A percentile compares a stretch with the other conserved stretches of the same genome.
phyloP scores from a whole-genome alignment of 2,888 invertebrate genomes.

The Clanis bilineata region DNA sequence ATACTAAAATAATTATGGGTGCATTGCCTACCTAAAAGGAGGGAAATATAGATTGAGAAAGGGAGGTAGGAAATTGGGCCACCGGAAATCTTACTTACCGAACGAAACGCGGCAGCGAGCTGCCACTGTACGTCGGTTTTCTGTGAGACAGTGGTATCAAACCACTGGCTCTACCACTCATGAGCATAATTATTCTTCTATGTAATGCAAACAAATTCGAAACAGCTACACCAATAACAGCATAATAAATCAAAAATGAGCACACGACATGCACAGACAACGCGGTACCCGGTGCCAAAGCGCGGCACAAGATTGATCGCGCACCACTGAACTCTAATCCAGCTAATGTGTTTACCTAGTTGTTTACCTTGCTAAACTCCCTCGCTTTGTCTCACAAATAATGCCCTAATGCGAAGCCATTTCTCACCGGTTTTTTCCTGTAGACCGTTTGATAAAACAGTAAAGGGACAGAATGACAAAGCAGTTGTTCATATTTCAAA shows the following conservation, averaged over 20 bases:
- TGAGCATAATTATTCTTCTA: too few species aligned
- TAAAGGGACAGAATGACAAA: neutral
- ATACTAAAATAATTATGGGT: too few species aligned
- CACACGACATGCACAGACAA: neutral
- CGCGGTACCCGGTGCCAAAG: neutral
- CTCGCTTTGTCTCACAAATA: conserved; percentile 52
- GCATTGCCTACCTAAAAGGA: too few species aligned
- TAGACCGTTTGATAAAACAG: conserved; percentile 50
- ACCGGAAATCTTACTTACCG: too few species aligned
- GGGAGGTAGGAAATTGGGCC: too few species aligned
- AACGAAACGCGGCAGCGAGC: too few species aligned
- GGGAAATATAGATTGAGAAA: too few species aligned
- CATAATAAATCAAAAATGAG: neutral
- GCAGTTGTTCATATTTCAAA: too few species aligned
- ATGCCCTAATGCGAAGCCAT: conserved; percentile 54
- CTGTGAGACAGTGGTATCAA: too few species aligned
- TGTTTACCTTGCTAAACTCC: conserved; percentile 57
- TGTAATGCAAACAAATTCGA: too few species aligned
- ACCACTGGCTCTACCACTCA: too few species aligned
- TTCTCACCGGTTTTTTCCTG: conserved; percentile 52
- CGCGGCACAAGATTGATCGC: conserved; percentile 52
- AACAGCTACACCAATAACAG: neutral
- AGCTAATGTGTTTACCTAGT: conserved; percentile 70
- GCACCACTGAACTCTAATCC: conserved; percentile 51
- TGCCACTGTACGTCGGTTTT: too few species aligned